Percentiles rank a stretch among this genome's conserved stretches.
Evolutionary conservation across 2,888 invertebrate species (phyloP).

Genomic region (Fabriciana adippe): DNA sequence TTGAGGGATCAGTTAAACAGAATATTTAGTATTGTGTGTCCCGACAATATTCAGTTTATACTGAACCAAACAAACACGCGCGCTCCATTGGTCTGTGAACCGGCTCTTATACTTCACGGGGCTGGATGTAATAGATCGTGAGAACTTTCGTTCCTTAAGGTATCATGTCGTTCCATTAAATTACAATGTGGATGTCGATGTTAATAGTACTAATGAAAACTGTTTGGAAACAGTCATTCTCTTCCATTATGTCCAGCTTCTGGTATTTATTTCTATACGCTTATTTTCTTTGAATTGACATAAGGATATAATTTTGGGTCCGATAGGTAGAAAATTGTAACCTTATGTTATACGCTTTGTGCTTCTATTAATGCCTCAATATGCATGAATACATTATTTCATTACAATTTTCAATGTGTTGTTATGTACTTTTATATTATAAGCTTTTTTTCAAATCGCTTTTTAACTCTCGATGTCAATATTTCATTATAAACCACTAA

Average conservation of each 20-base stretch:
- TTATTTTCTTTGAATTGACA: conserved; percentile 31
- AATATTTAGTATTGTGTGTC: neutral
- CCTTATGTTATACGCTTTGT: conserved; percentile 39
- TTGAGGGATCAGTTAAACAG: neutral
- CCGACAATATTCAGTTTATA: neutral
- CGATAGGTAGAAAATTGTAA: conserved; percentile 27
- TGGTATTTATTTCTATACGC: conserved; percentile 32
- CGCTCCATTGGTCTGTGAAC: neutral
- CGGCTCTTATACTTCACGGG: conserved; percentile 5
- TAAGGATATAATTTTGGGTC: conserved; percentile 32
- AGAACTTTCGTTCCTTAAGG: neutral
- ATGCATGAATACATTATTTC: conserved; percentile 41
- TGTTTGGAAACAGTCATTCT: neutral
- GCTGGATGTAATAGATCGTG: conserved; percentile 9
- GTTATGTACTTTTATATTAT: conserved; percentile 30
- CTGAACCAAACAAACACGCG: neutral
- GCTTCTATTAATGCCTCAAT: conserved; percentile 41
- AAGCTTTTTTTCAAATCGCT: conserved; percentile 34
- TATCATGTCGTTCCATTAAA: too few relatives aligned
- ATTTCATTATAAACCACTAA: conserved; percentile 26
- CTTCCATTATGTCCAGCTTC: conserved; percentile 29
- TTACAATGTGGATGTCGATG: neutral
- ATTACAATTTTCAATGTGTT: conserved; percentile 27
- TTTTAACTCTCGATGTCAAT: conserved; percentile 38
- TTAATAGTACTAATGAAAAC: neutral